phyloP scores from a whole-genome alignment of 2,797 vertebrate genomes.

The Petrocephalus sullivani region DNA sequence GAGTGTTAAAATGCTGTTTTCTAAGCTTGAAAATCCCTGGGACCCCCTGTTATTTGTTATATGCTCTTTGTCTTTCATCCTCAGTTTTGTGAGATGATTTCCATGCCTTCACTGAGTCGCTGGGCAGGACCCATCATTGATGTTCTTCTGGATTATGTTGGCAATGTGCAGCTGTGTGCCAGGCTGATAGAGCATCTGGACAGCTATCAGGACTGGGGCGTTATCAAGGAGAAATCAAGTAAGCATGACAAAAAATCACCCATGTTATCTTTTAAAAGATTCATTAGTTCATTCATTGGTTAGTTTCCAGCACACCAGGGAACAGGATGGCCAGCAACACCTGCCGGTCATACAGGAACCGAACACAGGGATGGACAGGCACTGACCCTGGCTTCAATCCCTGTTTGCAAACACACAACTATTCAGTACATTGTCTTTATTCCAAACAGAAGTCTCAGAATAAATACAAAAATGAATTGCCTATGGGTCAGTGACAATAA shows the following conservation, averaged over 20 bases:
- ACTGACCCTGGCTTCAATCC: too few species aligned
- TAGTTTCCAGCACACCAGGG: background rate
- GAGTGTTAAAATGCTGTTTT: too few species aligned
- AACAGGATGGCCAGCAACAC: too few species aligned
- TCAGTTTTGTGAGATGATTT: slow-evolving; percentile 93
- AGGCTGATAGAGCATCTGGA: slow-evolving; percentile 83
- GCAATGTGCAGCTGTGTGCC: slow-evolving; percentile 82
- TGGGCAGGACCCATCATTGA: slow-evolving; percentile 93
- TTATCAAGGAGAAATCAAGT: slow-evolving; percentile 86
- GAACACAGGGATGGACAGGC: too few species aligned
- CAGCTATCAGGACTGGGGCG: slow-evolving; percentile 78
- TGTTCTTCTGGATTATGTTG: slow-evolving; percentile 86
- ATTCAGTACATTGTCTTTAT: too few species aligned
- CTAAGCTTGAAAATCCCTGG: too few species aligned
- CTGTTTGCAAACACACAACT: too few species aligned
- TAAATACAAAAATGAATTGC: too few species aligned
- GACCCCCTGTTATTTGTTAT: too few species aligned
- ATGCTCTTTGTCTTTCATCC: background rate
- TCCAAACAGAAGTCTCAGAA: too few species aligned
- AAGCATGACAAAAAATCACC: slow-evolving; percentile 30
- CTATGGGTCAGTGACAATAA: too few species aligned
- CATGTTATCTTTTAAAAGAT: background rate
- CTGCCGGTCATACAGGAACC: too few species aligned
- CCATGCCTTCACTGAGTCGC: slow-evolving; percentile 68
- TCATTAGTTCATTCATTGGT: background rate